Evolutionary conservation across 2,888 invertebrate species (phyloP), one percentile per base, ranked within the genome.

Genomic region (Steinernema scapterisci): DNA sequence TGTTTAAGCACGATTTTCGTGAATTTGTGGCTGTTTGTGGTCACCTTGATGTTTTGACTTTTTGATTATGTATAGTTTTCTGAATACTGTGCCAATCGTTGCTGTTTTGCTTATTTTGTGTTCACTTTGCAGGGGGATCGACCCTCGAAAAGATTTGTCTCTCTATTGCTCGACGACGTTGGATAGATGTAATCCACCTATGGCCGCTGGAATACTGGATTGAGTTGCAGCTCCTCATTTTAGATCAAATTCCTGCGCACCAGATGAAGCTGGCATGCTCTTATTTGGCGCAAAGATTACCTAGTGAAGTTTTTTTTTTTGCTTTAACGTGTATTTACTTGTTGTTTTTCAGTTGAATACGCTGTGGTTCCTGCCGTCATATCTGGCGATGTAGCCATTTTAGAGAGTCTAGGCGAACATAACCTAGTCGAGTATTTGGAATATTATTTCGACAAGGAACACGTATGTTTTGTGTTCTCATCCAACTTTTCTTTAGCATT

Each of bases 321-420:
- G n/a, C n/a, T n/a, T n/a, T n/a, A n/a, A n/a, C n/a, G n/a, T n/a
- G n/a, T n/a, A n/a, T n/a, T n/a, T n/a, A n/a, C n/a, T n/a, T n/a
- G n/a, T n/a, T n/a, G 11, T 21, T 52, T 52, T 31, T 63, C 9
- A 63, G 63, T 6, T 31, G 11, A 27, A 13, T 63, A 31, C 16
- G 27, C 63, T 11, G 63, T 63, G 27, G 11, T 63, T 31, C 63
- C 63, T 2, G 63, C 63, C 16, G 38, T 63, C 3, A 63, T 63
- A 6, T 27, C 63, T n/a, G 63, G 63, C 7, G 25, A 63, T 38
- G 13, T 27, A 9, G 63, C 9, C 23, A 23, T 63, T 25, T 31
- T 63, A 2, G 63, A 63, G 27, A 16, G 16, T 7, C 16, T 63
- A 5, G 63, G 31, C 63, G 63, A 63, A n/a, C 1, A 16, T 3